Percentiles rank a stretch among this genome's conserved stretches.
Evolutionary conservation across 2,113 vertebrate species (phyloP).

Genomic region (Xenotilapia flavipinnis): DNA sequence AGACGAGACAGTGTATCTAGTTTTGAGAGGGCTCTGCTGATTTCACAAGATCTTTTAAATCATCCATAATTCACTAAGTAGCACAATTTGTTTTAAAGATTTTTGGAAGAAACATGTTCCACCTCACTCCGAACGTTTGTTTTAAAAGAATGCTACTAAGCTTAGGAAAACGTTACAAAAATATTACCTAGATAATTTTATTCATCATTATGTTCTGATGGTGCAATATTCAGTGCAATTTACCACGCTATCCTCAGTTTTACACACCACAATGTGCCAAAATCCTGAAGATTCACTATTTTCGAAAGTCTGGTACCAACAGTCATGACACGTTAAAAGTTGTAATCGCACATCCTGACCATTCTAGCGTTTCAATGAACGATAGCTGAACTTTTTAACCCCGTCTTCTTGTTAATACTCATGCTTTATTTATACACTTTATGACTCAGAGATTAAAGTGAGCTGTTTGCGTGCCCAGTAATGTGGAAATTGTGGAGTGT

Average conservation of each 20-base stretch:
- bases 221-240: neutral
- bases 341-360: neutral
- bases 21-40: neutral
- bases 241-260: neutral
- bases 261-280: neutral
- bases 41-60: neutral
- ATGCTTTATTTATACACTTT: constrained; percentile 27
- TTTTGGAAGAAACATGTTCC: neutral
- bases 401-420: neutral
- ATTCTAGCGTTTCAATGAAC: neutral
- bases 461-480: neutral
- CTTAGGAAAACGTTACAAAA: neutral
- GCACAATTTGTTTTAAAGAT: neutral
- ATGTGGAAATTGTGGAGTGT: neutral
- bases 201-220: neutral
- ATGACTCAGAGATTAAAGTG: constrained; percentile 16
- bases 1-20: neutral
- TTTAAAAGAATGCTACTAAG: neutral
- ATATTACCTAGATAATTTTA: neutral
- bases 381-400: neutral
- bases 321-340: neutral
- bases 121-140: neutral
- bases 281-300: neutral
- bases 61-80: neutral
- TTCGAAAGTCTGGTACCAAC: neutral